A percentile compares a stretch with the other conserved stretches of the same genome.
Conservation (phyloP, 2,113 vertebrate species). For the Rhynchomys soricoides region DNA sequence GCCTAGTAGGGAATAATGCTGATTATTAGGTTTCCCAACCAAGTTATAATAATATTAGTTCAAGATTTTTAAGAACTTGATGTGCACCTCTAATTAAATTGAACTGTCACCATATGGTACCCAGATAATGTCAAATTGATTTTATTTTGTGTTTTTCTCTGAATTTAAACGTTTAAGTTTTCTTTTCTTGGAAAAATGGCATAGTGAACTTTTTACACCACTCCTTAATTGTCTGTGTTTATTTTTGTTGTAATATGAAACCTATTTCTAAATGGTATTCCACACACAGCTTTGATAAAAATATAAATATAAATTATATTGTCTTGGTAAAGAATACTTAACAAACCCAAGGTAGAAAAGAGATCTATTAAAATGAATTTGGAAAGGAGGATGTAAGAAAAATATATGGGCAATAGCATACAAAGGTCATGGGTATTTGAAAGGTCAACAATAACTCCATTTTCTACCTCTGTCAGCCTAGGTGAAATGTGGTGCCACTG, state of each 20-base stretch:
- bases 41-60: not conserved
- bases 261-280: not conserved
- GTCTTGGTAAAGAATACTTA: not conserved
- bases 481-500: not conserved
- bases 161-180: not conserved
- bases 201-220: not conserved
- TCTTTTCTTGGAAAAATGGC: not conserved
- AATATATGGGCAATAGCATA: not conserved
- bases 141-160: not conserved
- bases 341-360: not conserved
- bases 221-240: not conserved
- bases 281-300: not conserved
- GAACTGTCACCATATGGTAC: not conserved
- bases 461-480: not conserved
- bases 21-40: not conserved
- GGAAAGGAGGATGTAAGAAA: not conserved
- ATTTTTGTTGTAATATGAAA: not conserved
- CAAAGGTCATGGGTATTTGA: not conserved
- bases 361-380: not conserved
- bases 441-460: not conserved
- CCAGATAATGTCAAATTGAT: not conserved
- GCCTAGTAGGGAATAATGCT: not conserved
- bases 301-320: constrained; percentile 2
- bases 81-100: not conserved
- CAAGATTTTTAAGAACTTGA: not conserved